Evolutionary conservation across 2,888 invertebrate species (phyloP).

Genomic region (Sthenelais limicola): DNA sequence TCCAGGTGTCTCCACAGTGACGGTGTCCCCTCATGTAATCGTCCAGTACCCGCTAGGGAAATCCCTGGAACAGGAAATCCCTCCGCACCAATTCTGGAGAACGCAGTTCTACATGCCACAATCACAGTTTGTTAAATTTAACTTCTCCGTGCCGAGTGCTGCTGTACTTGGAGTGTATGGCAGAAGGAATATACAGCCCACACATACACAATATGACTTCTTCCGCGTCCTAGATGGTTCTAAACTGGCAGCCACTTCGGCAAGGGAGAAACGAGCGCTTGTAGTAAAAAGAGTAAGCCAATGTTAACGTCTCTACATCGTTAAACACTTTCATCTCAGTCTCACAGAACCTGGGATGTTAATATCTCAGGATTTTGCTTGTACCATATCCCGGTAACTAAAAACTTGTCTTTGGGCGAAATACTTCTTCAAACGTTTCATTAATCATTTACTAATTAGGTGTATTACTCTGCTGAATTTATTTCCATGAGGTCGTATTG

Average conservation of each 20-base stretch:
- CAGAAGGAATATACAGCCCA: slow-evolving; percentile 92
- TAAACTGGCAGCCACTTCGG: slow-evolving; percentile 55
- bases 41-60: slow-evolving; percentile 82
- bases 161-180: slow-evolving; percentile 89
- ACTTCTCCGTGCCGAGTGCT: slow-evolving; percentile 79
- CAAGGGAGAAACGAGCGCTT: neutral
- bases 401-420: too few species aligned
- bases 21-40: slow-evolving; percentile 39
- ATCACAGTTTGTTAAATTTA: slow-evolving; percentile 93
- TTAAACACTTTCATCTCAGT: too few species aligned
- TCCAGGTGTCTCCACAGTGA: slow-evolving; percentile 19
- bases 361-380: too few species aligned
- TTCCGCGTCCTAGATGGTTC: slow-evolving; percentile 84
- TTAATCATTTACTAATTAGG: too few species aligned
- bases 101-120: slow-evolving; percentile 97
- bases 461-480: too few species aligned
- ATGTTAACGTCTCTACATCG: too few species aligned
- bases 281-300: slow-evolving; percentile 21
- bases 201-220: slow-evolving; percentile 97
- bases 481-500: too few species aligned
- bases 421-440: too few species aligned
- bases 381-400: too few species aligned
- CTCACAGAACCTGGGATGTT: too few species aligned
- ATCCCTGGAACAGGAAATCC: slow-evolving; percentile 89
- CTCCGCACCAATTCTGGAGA: slow-evolving; percentile 96